Percentiles rank a stretch among this genome's conserved stretches.
Evolutionary conservation across 2,888 invertebrate species (phyloP).

Genomic region (Rhingia campestris): DNA sequence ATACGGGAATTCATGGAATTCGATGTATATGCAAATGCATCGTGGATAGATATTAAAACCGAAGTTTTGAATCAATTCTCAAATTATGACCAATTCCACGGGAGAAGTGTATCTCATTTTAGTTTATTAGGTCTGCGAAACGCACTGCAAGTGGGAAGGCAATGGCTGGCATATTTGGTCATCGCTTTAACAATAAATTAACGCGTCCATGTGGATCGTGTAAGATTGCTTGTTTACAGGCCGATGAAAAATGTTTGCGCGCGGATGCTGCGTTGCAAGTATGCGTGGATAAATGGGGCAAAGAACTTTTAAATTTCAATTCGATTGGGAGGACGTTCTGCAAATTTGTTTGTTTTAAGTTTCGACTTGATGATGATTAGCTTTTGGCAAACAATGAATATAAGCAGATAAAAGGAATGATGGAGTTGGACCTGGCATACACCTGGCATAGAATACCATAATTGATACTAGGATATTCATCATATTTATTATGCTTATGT

Average conservation of each 20-base stretch:
- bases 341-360: slow-evolving; percentile 26
- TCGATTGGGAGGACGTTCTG: slow-evolving; percentile 3
- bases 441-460: too few species aligned
- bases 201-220: slow-evolving; percentile 66
- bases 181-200: slow-evolving; percentile 63
- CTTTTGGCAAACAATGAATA: slow-evolving; percentile 10
- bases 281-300: slow-evolving; percentile 33
- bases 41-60: slow-evolving; percentile 29
- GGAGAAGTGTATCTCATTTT: slow-evolving; percentile 63
- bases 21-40: slow-evolving; percentile 2
- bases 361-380: slow-evolving; percentile 27
- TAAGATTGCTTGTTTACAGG: slow-evolving; percentile 59
- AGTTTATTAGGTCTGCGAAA: slow-evolving; percentile 65
- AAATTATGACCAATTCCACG: slow-evolving; percentile 59
- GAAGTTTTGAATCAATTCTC: slow-evolving; percentile 50
- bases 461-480: too few species aligned
- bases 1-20: slow-evolving; percentile 56
- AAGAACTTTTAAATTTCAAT: slow-evolving; percentile 48
- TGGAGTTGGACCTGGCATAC: not conserved
- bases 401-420: not conserved
- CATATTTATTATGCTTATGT: too few species aligned
- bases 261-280: slow-evolving; percentile 29
- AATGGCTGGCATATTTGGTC: slow-evolving; percentile 55
- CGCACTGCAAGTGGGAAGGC: slow-evolving; percentile 9
- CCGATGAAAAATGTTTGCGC: slow-evolving; percentile 59